Evolutionary conservation across 2,888 invertebrate genomes (phyloP).

Genomic region (Noctua janthe): DNA sequence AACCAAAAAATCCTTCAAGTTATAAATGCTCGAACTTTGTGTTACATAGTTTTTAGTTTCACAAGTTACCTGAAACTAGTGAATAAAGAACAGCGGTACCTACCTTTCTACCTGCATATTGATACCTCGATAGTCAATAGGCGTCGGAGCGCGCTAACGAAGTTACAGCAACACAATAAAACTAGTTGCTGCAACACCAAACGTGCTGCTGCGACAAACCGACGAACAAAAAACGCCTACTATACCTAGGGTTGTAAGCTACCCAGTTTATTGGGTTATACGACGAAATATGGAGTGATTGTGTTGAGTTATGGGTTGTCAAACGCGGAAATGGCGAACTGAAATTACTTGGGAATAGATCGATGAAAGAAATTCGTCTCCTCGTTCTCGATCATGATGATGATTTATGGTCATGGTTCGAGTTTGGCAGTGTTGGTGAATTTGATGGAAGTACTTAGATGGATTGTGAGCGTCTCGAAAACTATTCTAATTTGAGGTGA

Average conservation of each 20-base stretch:
- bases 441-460: neutral
- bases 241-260: neutral
- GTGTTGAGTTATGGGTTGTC: slow-evolving; percentile 27
- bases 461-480: neutral
- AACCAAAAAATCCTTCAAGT: neutral
- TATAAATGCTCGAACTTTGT: neutral
- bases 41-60: neutral
- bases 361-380: slow-evolving; percentile 23
- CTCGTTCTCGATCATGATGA: neutral
- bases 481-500: neutral
- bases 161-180: slow-evolving; percentile 48
- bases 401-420: neutral
- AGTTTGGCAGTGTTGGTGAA: neutral
- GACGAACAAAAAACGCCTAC: slow-evolving; percentile 17
- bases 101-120: neutral
- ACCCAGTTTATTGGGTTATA: slow-evolving; percentile 25
- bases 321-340: slow-evolving; percentile 12
- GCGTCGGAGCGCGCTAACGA: slow-evolving; percentile 50
- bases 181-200: slow-evolving; percentile 34
- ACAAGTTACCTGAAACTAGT: slow-evolving; percentile 16
- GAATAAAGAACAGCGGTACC: slow-evolving; percentile 23
- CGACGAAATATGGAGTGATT: slow-evolving; percentile 41
- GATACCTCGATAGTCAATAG: slow-evolving; percentile 28
- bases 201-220: slow-evolving; percentile 38
- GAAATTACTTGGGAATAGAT: slow-evolving; percentile 30